Evolutionary conservation across 2,113 vertebrate genomes (phyloP).

Genomic region (Notechis scutatus): DNA sequence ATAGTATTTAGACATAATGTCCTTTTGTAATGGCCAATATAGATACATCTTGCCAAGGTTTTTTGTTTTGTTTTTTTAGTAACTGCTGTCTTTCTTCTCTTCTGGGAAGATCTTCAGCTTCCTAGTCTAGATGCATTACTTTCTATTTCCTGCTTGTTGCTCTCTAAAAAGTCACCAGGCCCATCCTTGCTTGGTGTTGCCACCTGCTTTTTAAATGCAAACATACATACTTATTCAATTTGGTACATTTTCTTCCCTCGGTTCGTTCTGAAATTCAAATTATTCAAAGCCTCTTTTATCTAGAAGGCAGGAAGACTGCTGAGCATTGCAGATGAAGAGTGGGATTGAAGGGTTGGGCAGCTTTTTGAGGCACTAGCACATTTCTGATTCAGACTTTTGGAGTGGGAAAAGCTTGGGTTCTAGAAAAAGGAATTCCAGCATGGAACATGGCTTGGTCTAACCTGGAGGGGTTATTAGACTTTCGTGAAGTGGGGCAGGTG

Average conservation of each 20-base stretch:
- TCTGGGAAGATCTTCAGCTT: neutral
- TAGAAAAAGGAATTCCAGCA: neutral
- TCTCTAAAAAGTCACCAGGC: neutral
- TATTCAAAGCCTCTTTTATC: neutral
- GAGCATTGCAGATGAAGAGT: neutral
- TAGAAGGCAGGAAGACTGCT: neutral
- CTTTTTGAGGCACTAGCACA: neutral
- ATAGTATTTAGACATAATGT: neutral
- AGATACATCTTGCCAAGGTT: neutral
- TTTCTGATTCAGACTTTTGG: neutral
- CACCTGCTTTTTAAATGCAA: neutral
- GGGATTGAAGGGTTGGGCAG: neutral
- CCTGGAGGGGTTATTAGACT: neutral
- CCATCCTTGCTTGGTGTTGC: neutral
- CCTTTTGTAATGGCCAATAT: neutral
- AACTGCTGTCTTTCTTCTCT: neutral
- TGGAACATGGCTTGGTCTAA: neutral
- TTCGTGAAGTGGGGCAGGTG: rapidly evolving
- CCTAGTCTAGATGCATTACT: neutral
- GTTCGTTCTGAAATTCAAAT: neutral
- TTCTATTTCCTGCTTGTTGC: neutral
- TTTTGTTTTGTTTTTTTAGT: neutral
- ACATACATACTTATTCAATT: neutral
- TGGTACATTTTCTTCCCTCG: neutral
- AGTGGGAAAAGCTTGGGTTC: neutral